phyloP scores from a whole-genome alignment of 2,113 vertebrate genomes.

The Sinocyclocheilus grahami region DNA sequence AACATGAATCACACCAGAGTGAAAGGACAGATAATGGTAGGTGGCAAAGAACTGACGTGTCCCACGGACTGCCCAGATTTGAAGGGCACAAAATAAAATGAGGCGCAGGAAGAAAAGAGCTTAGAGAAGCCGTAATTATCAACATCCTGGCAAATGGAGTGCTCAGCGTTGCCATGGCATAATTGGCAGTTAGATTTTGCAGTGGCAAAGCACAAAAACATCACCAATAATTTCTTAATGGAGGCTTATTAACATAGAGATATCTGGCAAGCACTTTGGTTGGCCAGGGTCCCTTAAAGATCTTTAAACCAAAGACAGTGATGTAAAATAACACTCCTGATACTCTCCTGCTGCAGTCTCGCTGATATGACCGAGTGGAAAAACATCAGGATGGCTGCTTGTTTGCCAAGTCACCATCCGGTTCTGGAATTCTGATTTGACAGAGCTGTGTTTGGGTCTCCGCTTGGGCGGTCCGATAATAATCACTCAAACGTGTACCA shows the following conservation, averaged over 20 bases:
- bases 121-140: constrained; percentile 72
- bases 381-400: constrained; percentile 8
- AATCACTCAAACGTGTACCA: constrained; percentile 25
- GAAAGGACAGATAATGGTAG: constrained; percentile 65
- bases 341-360: background rate
- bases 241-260: constrained; percentile 71
- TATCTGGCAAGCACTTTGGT: constrained; percentile 65
- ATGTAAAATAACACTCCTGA: background rate
- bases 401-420: background rate
- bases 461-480: constrained; percentile 15
- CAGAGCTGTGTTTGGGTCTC: background rate
- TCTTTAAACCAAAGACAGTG: constrained; percentile 49
- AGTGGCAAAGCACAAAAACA: constrained; percentile 71
- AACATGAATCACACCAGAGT: constrained; percentile 61
- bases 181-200: constrained; percentile 76
- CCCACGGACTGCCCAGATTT: constrained; percentile 60
- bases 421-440: background rate
- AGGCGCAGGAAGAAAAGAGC: constrained; percentile 56
- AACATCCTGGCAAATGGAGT: constrained; percentile 70
- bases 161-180: constrained; percentile 70
- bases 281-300: constrained; percentile 54
- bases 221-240: constrained; percentile 78
- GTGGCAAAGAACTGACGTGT: constrained; percentile 57
- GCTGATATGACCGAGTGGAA: background rate
- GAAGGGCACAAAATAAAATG: constrained; percentile 57